phyloP scores from a whole-genome alignment of 2,797 vertebrate genomes.

The Eptatretus atami region DNA sequence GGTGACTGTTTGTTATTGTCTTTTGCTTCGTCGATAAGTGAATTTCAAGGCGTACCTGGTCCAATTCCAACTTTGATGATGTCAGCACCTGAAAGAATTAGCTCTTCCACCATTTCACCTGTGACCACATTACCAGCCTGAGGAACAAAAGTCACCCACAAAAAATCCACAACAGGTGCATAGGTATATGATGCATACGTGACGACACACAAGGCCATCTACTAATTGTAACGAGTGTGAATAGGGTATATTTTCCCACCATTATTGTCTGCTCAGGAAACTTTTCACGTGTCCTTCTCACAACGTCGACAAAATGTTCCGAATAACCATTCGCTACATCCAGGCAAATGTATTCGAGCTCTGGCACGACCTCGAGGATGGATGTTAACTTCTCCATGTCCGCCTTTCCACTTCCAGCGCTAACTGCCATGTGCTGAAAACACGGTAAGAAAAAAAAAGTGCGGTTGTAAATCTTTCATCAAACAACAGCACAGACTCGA shows the following conservation, averaged over 20 bases:
- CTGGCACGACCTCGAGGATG: conserved; percentile 42
- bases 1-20: too few species aligned
- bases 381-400: conserved; percentile 52
- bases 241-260: conserved; percentile 20
- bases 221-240: too few species aligned
- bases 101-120: conserved; percentile 96
- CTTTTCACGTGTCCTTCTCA: conserved; percentile 42
- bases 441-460: conserved; percentile 7
- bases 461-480: neutral
- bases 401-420: conserved; percentile 42
- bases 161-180: too few species aligned
- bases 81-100: conserved; percentile 77
- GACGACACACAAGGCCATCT: too few species aligned
- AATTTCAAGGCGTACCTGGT: conserved; percentile 25
- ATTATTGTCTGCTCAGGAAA: conserved; percentile 89
- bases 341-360: conserved; percentile 62
- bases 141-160: conserved; percentile 7
- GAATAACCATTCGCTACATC: conserved; percentile 95
- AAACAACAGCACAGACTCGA: neutral
- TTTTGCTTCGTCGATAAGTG: too few species aligned
- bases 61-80: conserved; percentile 97
- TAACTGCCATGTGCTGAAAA: conserved; percentile 47
- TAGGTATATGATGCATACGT: too few species aligned
- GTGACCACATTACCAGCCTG: conserved; percentile 95
- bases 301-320: conserved; percentile 81